Percentiles rank a stretch among this genome's conserved stretches.
Evolutionary conservation across 2,113 vertebrate genomes (phyloP).

Genomic region (Natator depressus): DNA sequence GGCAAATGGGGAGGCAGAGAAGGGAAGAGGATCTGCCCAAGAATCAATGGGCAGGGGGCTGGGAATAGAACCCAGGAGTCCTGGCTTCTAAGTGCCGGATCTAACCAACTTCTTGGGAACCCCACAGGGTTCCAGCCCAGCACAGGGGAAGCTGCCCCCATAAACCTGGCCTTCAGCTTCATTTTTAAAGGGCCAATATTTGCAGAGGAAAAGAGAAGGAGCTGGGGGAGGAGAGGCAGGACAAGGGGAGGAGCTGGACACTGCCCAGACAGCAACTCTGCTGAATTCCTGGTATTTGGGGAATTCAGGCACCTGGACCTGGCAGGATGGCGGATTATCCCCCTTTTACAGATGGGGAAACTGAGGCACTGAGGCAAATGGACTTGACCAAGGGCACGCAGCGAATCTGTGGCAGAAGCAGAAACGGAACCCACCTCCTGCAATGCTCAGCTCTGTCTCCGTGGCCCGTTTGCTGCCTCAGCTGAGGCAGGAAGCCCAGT

Average conservation of each 20-base stretch:
- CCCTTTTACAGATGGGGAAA: not conserved
- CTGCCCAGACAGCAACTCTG: not conserved
- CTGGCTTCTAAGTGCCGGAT: too few species aligned
- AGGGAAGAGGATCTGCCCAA: too few species aligned
- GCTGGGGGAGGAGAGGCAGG: too few species aligned
- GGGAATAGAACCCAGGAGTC: too few species aligned
- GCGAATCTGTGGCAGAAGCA: not conserved
- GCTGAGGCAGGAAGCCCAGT: too few species aligned
- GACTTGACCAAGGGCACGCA: not conserved
- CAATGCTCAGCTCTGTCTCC: not conserved
- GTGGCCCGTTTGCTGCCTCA: too few species aligned
- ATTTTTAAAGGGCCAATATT: not conserved
- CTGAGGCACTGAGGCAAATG: not conserved
- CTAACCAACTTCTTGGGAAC: not conserved
- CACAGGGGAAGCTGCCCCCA: too few species aligned
- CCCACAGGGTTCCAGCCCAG: too few species aligned
- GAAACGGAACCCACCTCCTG: not conserved
- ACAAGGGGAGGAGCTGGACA: not conserved
- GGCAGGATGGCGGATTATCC: not conserved
- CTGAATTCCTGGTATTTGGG: not conserved
- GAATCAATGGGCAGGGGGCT: too few species aligned
- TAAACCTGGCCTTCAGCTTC: not conserved
- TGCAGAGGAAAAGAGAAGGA: not conserved
- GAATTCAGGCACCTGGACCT: not conserved
- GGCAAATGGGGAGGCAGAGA: not conserved